Percentiles rank a stretch among this genome's conserved stretches.
Evolutionary conservation across 2,113 vertebrate genomes (phyloP).

Genomic region (Colossoma macropomum): DNA sequence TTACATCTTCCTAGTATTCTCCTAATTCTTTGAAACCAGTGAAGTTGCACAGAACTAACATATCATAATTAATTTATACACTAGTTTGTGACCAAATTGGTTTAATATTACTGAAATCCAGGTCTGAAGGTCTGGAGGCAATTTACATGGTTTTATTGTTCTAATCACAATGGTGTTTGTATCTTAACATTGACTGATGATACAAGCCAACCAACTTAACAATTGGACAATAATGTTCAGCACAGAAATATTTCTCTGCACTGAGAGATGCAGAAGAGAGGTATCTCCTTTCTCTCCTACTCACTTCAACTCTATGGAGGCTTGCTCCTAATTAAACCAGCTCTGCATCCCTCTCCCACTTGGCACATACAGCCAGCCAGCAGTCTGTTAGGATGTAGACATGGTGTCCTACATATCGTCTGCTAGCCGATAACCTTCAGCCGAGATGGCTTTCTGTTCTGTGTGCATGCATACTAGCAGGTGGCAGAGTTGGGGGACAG

Average conservation of each 20-base stretch:
- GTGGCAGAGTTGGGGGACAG: slow-evolving; percentile 34
- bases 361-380: slow-evolving; percentile 43
- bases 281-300: background rate
- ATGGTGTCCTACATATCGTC: slow-evolving; percentile 51
- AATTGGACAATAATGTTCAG: too few relatives aligned
- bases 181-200: too few relatives aligned
- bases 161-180: too few relatives aligned
- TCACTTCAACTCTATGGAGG: slow-evolving; percentile 43
- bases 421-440: slow-evolving; percentile 49
- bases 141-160: too few relatives aligned
- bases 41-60: too few relatives aligned
- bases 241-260: background rate
- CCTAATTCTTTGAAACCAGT: too few relatives aligned
- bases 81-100: too few relatives aligned
- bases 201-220: too few relatives aligned
- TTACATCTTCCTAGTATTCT: too few relatives aligned
- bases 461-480: slow-evolving; percentile 1
- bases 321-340: slow-evolving; percentile 58
- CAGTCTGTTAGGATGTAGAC: slow-evolving; percentile 46
- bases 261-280: background rate
- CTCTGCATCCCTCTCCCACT: slow-evolving; percentile 48
- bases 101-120: too few relatives aligned
- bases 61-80: too few relatives aligned
- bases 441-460: slow-evolving; percentile 30
- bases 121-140: too few relatives aligned